A percentile compares a stretch with the other conserved stretches of the same genome.
phyloP scores from a whole-genome alignment of 2,888 invertebrate genomes.

The Polydrusus tereticollis region DNA sequence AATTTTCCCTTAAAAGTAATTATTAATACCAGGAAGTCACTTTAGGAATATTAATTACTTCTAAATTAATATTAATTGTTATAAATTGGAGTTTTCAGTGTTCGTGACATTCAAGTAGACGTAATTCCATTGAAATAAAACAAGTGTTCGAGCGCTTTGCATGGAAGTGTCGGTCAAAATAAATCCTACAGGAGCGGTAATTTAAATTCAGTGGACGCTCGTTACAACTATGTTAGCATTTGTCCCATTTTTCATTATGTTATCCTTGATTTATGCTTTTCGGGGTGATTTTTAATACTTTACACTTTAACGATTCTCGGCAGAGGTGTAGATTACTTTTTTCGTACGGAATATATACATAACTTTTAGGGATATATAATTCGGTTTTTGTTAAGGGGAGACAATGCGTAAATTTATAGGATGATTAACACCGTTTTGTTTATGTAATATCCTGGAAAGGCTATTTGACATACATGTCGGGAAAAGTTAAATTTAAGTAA shows the following conservation, averaged over 20 bases:
- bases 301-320: not conserved
- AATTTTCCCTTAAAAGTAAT: constrained; percentile 19
- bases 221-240: constrained; percentile 45
- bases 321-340: not conserved
- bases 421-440: too few relatives aligned
- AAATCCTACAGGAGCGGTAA: constrained; percentile 17
- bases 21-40: constrained; percentile 35
- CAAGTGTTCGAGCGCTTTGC: constrained; percentile 3
- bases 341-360: not conserved
- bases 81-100: constrained; percentile 39
- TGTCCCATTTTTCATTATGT: constrained; percentile 47
- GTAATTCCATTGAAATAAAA: constrained; percentile 25
- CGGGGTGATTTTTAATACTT: constrained; percentile 34
- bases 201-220: constrained; percentile 44
- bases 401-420: too few relatives aligned
- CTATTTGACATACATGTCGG: not conserved
- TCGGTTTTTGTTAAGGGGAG: too few relatives aligned
- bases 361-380: not conserved
- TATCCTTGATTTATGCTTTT: constrained; percentile 45
- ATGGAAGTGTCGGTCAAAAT: constrained; percentile 5
- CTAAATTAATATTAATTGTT: constrained; percentile 42
- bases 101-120: constrained; percentile 17
- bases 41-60: constrained; percentile 38
- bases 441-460: too few relatives aligned
- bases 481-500: too few relatives aligned